These are phyloP conservation scores for Lithophane leautieri DNA, from an alignment of 2,888 invertebrate species.

Conservation along the genomic window DNA sequence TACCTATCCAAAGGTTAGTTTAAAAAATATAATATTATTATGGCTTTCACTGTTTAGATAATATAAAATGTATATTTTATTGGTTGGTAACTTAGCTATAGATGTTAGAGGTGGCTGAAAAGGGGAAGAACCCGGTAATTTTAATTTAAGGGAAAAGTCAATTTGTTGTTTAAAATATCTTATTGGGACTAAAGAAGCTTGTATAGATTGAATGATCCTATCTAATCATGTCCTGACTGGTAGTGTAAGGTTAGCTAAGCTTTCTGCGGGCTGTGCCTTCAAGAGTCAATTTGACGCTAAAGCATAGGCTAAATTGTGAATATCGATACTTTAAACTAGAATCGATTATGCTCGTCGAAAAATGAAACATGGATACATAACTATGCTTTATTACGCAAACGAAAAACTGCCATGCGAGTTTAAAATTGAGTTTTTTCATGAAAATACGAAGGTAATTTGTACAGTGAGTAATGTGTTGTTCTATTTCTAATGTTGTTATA, in stretches of 20 bases:
- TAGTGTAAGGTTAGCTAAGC: conserved; percentile 57
- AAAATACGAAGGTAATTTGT: conserved; percentile 5
- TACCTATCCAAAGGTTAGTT: conserved; percentile 57
- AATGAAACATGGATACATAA: conserved; percentile 26
- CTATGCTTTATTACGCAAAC: conserved; percentile 30
- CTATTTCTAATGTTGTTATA: not conserved
- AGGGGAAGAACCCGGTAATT: conserved; percentile 20
- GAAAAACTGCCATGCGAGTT: conserved; percentile 13
- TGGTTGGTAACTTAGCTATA: conserved; percentile 30
- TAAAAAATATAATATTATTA: conserved; percentile 20
- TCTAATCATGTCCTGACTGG: conserved; percentile 49
- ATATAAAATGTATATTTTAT: conserved; percentile 22
- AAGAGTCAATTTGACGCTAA: conserved; percentile 71
- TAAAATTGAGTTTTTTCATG: conserved; percentile 6
- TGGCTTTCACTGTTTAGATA: conserved; percentile 60
- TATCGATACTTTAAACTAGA: conserved; percentile 25
- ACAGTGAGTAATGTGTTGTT: not conserved
- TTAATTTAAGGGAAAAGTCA: conserved; percentile 42
- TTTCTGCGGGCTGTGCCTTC: conserved; percentile 71
- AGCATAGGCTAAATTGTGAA: conserved; percentile 50
- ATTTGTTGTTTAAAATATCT: conserved; percentile 48
- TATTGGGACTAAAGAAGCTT: conserved; percentile 32
- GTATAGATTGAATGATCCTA: conserved; percentile 12
- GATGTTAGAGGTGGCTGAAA: conserved; percentile 20
- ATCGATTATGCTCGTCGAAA: conserved; percentile 12